These are phyloP conservation scores for Sebastes taczanowskii DNA, from an alignment of 2,797 vertebrate genomes.

Conservation along the genomic window DNA sequence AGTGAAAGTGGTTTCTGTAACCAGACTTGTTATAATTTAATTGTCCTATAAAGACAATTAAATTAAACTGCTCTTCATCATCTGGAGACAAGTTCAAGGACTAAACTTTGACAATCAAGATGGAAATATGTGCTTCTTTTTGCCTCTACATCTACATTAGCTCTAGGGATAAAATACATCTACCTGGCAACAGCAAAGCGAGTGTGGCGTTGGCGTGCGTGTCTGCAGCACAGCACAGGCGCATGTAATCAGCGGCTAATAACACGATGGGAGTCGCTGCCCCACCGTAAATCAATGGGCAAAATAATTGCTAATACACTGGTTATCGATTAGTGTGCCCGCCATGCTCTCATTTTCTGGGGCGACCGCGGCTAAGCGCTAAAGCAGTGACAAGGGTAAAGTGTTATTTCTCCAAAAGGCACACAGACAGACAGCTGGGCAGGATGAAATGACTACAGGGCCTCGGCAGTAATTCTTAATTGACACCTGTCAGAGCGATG, in stretches of 20 bases:
- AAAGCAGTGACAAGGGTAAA: conserved; percentile 99
- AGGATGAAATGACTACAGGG: conserved; percentile 92
- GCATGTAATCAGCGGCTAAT: conserved; percentile 98
- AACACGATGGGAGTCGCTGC: conserved; percentile 92
- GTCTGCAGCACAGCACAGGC: conserved; percentile 80
- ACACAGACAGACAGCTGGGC: conserved; percentile 94
- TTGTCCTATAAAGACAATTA: neutral
- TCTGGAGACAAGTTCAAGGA: neutral
- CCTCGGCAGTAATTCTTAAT: conserved; percentile 98
- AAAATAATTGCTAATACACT: conserved; percentile 99
- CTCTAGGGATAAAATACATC: conserved; percentile 61
- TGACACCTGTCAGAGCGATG: conserved; percentile 99
- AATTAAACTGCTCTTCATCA: neutral
- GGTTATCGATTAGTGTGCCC: conserved; percentile 97
- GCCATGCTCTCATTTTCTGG: conserved; percentile 90
- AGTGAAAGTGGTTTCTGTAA: neutral
- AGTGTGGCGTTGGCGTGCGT: conserved; percentile 3
- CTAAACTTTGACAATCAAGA: neutral
- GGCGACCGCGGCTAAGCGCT: conserved; percentile 91
- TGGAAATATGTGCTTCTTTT: neutral
- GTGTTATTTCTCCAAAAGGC: conserved; percentile 98
- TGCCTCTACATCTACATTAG: neutral
- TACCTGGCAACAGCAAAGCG: conserved; percentile 56
- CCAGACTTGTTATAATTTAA: neutral
- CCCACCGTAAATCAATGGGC: conserved; percentile 98